A percentile compares a stretch with the other conserved stretches of the same genome.
Evolutionary conservation across 2,113 vertebrate species (phyloP).

Genomic region (Platysteira castanea): DNA sequence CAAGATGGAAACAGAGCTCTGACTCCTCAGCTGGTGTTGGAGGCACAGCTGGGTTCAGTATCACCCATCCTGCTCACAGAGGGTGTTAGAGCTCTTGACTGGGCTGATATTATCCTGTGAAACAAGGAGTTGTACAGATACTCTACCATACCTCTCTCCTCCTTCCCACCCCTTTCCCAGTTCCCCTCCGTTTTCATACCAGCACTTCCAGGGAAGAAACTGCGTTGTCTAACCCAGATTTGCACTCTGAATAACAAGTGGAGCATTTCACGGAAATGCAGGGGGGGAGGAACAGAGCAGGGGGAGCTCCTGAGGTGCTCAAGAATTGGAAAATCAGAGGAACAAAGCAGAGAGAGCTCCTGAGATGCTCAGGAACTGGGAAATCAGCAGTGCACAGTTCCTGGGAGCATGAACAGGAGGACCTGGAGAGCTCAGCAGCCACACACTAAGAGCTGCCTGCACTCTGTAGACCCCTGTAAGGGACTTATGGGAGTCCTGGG

Average conservation of each 20-base stretch:
- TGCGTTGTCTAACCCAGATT: neutral
- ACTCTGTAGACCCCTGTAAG: neutral
- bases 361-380: neutral
- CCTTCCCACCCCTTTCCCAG: neutral
- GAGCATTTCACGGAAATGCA: neutral
- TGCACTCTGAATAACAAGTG: neutral
- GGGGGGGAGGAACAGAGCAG: neutral
- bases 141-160: neutral
- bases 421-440: neutral
- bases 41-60: neutral
- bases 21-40: neutral
- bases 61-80: neutral
- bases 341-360: neutral
- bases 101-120: neutral
- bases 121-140: neutral
- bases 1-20: neutral
- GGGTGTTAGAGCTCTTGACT: neutral
- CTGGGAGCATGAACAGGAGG: neutral
- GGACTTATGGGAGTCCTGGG: fast-evolving
- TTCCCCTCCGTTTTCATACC: neutral
- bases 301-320: neutral
- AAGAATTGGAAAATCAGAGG: neutral
- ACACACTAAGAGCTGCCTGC: neutral
- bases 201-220: neutral
- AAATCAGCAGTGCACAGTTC: neutral